Evolutionary conservation across 1,140 invertebrate species (phyloP), one percentile per base, ranked within the genome.

Genomic region (Homalodisca vitripennis): DNA sequence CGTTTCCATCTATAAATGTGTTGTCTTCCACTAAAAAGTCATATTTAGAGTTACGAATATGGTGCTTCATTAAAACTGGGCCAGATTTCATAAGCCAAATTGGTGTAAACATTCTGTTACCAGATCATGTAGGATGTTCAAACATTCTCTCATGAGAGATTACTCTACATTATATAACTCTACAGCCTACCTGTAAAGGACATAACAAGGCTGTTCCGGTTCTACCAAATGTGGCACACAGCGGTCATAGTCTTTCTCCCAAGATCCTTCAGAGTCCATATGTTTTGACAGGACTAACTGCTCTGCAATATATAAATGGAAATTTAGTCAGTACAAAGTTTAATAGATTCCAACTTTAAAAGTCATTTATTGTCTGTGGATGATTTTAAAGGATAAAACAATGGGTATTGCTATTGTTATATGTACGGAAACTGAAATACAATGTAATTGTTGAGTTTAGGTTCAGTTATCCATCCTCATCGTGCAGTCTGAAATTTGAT

Each of bases 181-280:
- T 57, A 3, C 6, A 68, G 79, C 77, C 72, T 84, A 87, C 83
- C 90, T 86, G 78, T 92, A 98, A 22, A 99, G 82, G 68, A 99
- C 87, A 79, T 97, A 99, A 74, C 94, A 95, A 51, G 98, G 97
- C 75, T 95, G 89, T 79, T 92, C 90, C 72, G 93, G 89, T 74
- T 94, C 88, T 31, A 98, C 82, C 55, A 94, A 77, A 1, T 88
- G 85, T 65, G 87, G 81, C 14, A 98, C 82, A 79, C 91, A 83
- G 77, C 87, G 88, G 77, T 95, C 90, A 82, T 93, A 98, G 82
- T 95, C 93, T 66, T 92, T 86, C 75, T 95, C 90, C 94, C 94
- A 97, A 71, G 89, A 87, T 69, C 87, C 86, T 71, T 87, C 87
- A 17, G 86, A 83, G 69, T 88, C 86, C 34, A 87, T 82, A 67